Evolutionary conservation across 2,113 vertebrate genomes (phyloP), one percentile per base, ranked within the genome.

Genomic region (Neopipo cinnamomea): DNA sequence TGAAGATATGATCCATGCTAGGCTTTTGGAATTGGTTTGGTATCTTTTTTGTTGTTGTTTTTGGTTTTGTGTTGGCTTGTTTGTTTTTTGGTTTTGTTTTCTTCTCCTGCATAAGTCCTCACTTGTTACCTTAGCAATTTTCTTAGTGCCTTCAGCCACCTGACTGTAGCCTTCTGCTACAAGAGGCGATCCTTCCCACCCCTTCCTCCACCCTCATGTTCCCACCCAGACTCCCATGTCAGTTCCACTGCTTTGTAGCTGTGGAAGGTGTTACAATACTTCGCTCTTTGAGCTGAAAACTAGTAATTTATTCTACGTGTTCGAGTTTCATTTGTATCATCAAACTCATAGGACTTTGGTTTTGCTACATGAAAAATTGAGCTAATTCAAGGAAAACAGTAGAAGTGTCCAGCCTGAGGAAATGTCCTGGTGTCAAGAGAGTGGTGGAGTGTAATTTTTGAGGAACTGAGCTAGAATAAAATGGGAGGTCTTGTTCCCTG

Each of bases 201-300:
- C 33, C 7, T 82, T 74, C 61, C 22, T 88, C 41, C 22, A 28
- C 19, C 11, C 28, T 30, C 42, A 1, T 33, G 25, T 85, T 89
- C 62, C 30, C 39, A 47, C 20, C 17, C 10, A 1, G 82, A 39
- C 24, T 67, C 27, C 35, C 0, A 0, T 55, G 14, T 78, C 56
- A 53, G 1, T 81, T 63, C 47, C 18, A 3, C 39, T 78, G 73
- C 47, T 30, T 71, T 85, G 28, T 78, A 87, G 44, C 46, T 95
- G 33, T n/a, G 28, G 41, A 27, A 67, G 30, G 27, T 91, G 12
- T 89, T 78, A 16, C 1, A 82, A 3, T 67, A 16, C 31, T 46
- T 49, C 37, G 23, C 30, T 63, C 12, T 80, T 87, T n/a, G 35
- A 79, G 19, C n/a, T 88, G 66, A 72, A 88, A 89, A 44, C 17